Conservation (phyloP, 2,888 invertebrate species). For the Drosophila tanythrix region DNA sequence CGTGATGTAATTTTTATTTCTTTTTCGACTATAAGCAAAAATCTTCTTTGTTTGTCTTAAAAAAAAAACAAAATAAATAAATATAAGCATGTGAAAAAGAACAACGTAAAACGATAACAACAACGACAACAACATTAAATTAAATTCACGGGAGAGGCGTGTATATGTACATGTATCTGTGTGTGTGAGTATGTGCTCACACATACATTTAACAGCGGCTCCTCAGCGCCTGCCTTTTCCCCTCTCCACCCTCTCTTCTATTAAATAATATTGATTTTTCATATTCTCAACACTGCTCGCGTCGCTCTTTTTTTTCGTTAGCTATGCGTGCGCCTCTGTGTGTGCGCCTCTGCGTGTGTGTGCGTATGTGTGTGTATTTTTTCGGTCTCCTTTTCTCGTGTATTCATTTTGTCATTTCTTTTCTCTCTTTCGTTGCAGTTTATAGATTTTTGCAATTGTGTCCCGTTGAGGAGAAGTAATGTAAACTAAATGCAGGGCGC, state of each 20-base stretch:
- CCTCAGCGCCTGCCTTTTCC: slow-evolving; percentile 19
- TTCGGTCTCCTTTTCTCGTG: slow-evolving; percentile 68
- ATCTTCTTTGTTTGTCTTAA: slow-evolving; percentile 69
- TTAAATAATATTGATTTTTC: slow-evolving; percentile 81
- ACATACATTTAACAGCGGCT: slow-evolving; percentile 51
- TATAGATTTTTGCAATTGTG: slow-evolving; percentile 82
- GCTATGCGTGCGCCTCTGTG: slow-evolving; percentile 47
- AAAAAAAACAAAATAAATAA: slow-evolving; percentile 60
- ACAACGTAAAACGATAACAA: slow-evolving; percentile 66
- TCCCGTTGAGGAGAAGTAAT: slow-evolving; percentile 78
- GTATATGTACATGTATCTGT: slow-evolving; percentile 15
- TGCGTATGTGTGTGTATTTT: slow-evolving; percentile 44
- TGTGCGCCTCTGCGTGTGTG: slow-evolving; percentile 7
- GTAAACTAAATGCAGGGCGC: slow-evolving; percentile 76
- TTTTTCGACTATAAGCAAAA: slow-evolving; percentile 44
- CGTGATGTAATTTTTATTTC: slow-evolving; percentile 64
- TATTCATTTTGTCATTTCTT: slow-evolving; percentile 65
- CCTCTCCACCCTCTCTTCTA: slow-evolving; percentile 48
- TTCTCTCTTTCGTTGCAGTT: slow-evolving; percentile 79
- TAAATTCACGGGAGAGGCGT: slow-evolving; percentile 45
- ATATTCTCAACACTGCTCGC: slow-evolving; percentile 58
- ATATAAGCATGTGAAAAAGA: slow-evolving; percentile 62
- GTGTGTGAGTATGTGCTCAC: slow-evolving; percentile 45
- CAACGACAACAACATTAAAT: slow-evolving; percentile 65
- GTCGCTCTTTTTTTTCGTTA: slow-evolving; percentile 49